phyloP scores from a whole-genome alignment of 2,797 vertebrate genomes.

The Anguilla pacifica region DNA sequence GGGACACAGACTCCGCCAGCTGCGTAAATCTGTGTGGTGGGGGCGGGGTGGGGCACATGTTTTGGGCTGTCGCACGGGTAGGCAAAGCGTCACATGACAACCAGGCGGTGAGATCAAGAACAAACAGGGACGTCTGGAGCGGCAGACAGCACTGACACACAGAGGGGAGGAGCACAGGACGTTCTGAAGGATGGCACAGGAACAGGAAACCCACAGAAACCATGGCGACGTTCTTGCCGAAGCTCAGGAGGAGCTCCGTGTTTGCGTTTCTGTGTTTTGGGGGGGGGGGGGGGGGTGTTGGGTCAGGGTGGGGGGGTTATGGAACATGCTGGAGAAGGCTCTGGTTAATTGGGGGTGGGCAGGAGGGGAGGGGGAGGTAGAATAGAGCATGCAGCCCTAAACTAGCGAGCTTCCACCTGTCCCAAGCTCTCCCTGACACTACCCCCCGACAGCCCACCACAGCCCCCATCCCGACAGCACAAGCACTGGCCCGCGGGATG shows the following conservation, averaged over 20 bases:
- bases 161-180: constrained; percentile 14
- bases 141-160: constrained; percentile 57
- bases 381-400: constrained; percentile 20
- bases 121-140: constrained; percentile 66
- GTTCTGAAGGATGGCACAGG: constrained; percentile 30
- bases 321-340: neutral
- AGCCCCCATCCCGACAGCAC: neutral
- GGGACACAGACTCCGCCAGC: no score
- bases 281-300: neutral
- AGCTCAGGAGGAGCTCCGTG: neutral
- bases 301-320: neutral
- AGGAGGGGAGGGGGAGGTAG: neutral
- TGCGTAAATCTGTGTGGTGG: neutral
- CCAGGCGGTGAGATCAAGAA: constrained; percentile 66
- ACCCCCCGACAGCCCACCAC: constrained; percentile 18
- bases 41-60: constrained; percentile 9
- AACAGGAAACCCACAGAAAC: constrained; percentile 38
- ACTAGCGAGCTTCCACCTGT: neutral
- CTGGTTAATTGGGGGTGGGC: neutral
- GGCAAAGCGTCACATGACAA: constrained; percentile 69
- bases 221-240: constrained; percentile 5
- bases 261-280: neutral
- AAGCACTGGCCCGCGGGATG: no score
- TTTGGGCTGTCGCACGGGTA: constrained; percentile 70
- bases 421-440: neutral